phyloP scores from a whole-genome alignment of 1,140 invertebrate species.

The Ceratosolen fusciceps region DNA sequence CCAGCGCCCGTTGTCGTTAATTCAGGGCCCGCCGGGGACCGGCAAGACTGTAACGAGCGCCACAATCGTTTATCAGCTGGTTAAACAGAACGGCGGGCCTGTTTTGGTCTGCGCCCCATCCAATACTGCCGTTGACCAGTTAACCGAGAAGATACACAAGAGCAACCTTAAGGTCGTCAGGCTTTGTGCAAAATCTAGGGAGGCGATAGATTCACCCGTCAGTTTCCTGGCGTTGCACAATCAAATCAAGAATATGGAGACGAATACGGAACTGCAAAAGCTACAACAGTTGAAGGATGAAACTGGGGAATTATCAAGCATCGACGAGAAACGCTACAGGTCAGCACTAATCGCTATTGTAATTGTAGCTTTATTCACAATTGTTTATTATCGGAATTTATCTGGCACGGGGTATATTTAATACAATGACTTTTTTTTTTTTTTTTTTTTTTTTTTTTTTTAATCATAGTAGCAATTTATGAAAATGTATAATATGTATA shows the following conservation, averaged over 20 bases:
- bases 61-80: conserved; percentile 98
- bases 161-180: conserved; percentile 98
- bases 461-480: no score
- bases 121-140: conserved; percentile 98
- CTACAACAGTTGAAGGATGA: conserved; percentile 97
- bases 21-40: conserved; percentile 95
- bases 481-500: no score
- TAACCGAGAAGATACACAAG: conserved; percentile 98
- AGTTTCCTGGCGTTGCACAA: conserved; percentile 97
- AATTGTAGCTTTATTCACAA: no score
- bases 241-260: conserved; percentile 95
- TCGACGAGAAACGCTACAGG: conserved; percentile 93
- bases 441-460: no score
- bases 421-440: no score
- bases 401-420: no score
- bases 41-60: conserved; percentile 99
- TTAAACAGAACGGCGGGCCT: conserved; percentile 93
- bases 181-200: conserved; percentile 97
- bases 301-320: conserved; percentile 93
- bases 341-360: no score
- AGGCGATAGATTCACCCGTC: conserved; percentile 98
- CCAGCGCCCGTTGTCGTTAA: conserved; percentile 95
- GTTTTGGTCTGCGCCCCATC: conserved; percentile 98
- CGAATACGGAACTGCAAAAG: conserved; percentile 92
- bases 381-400: no score